A percentile compares a stretch with the other conserved stretches of the same genome.
Conservation (phyloP, 2,797 vertebrate genomes). For the Mallotus villosus region DNA sequence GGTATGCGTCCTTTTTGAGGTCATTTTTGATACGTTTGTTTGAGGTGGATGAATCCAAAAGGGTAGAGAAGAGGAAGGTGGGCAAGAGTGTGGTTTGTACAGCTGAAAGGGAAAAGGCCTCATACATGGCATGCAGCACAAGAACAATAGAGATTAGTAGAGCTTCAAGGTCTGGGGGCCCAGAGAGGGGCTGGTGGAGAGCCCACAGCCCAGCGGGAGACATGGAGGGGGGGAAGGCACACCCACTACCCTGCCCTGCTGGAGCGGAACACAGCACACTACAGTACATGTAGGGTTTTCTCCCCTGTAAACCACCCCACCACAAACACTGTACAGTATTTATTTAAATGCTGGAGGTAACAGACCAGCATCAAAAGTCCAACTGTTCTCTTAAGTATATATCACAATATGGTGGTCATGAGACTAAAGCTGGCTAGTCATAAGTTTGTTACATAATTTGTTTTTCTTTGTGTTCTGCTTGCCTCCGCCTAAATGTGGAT, state of each 20-base stretch:
- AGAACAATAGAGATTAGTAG: conserved; percentile 72
- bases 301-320: conserved; percentile 14
- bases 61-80: conserved; percentile 26
- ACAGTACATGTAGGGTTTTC: conserved; percentile 11
- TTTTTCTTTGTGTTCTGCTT: neutral
- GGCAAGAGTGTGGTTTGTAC: conserved; percentile 43
- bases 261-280: conserved; percentile 40
- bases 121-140: conserved; percentile 59
- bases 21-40: neutral
- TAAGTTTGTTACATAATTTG: neutral
- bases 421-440: neutral
- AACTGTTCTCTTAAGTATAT: neutral
- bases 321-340: conserved; percentile 23
- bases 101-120: conserved; percentile 60
- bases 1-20: neutral
- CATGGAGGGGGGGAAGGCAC: conserved; percentile 11
- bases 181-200: conserved; percentile 60
- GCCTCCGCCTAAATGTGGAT: neutral
- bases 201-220: conserved; percentile 50
- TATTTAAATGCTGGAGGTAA: neutral
- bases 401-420: neutral
- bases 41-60: conserved; percentile 18
- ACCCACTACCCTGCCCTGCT: conserved; percentile 45
- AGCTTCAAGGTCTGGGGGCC: conserved; percentile 59
- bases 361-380: neutral